These are phyloP conservation scores for Apamea epomidion DNA, from an alignment of 2,888 invertebrate genomes.

Conservation along the genomic window DNA sequence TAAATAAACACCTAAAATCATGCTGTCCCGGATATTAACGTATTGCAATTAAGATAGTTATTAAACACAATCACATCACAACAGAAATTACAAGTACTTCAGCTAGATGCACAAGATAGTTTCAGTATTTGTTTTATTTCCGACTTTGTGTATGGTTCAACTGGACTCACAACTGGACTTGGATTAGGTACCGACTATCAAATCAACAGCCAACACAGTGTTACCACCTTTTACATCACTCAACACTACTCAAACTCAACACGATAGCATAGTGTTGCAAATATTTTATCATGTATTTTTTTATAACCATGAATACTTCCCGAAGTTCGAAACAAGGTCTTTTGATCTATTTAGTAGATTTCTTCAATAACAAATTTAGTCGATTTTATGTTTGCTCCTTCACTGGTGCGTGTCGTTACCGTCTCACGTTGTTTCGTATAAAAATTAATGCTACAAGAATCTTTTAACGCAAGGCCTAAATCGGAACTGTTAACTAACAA, in stretches of 20 bases:
- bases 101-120: slow-evolving; percentile 15
- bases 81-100: slow-evolving; percentile 29
- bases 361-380: slow-evolving; percentile 4
- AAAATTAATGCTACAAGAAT: not conserved
- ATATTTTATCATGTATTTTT: slow-evolving; percentile 4
- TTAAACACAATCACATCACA: slow-evolving; percentile 54
- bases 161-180: slow-evolving; percentile 8
- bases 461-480: not conserved
- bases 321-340: slow-evolving; percentile 9
- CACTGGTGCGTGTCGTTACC: too few relatives aligned
- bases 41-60: slow-evolving; percentile 13
- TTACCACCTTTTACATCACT: slow-evolving; percentile 25
- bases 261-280: slow-evolving; percentile 30
- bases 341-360: slow-evolving; percentile 30
- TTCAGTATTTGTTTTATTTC: slow-evolving; percentile 35
- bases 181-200: slow-evolving; percentile 38
- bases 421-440: not conserved
- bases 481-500: not conserved
- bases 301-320: not conserved
- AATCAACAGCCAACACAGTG: slow-evolving; percentile 21
- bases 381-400: slow-evolving; percentile 6
- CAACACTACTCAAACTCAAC: not conserved
- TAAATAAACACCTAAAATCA: slow-evolving; percentile 51
- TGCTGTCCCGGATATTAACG: slow-evolving; percentile 26
- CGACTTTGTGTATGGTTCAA: slow-evolving; percentile 18